Evolutionary conservation across 2,888 invertebrate species (phyloP), one percentile per base, ranked within the genome.

Genomic region (Plebejus melissa): DNA sequence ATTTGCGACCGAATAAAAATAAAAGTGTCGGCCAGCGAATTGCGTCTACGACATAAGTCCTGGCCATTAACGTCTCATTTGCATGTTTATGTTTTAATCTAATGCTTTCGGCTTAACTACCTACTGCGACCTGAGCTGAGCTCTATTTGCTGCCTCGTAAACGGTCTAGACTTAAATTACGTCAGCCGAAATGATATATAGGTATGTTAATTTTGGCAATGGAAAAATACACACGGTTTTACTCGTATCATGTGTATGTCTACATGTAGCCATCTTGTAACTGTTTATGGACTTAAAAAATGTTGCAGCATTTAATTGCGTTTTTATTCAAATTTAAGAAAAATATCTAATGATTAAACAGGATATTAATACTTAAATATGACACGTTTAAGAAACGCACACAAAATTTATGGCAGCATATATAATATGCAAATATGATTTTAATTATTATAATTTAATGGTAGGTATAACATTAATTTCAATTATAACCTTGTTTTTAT

Each of bases 71-170:
- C 50, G 75, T 75, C 77, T 74, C 76, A 81, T 82, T 82, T 80
- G 78, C 80, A 82, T 82, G 79, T 82, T 81, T 79, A 81, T 82
- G 77, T 79, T 77, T 80, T 76, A 80, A 80, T 81, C 79, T 78
- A 72, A 78, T 78, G 76, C 78, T 81, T 81, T 80, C 77, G 79
- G 80, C 74, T 79, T 74, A 76, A 79, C 79, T 76, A 76, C 50
- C 79, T 76, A 76, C 50, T 77, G 74, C 75, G 78, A 78, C 76
- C 79, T 79, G 75, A 80, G 77, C 76, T 78, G 75, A 80, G 77
- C 76, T 78, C 78, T 79, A 78, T 80, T 80, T 79, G 79, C 77
- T 77, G 76, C 77, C 78, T 74, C 78, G 76, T 78, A 65, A 76
- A 77, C 75, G 74, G 80, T 78, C 78, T 77, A 77, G 77, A 79